These are phyloP conservation scores for Antitype chi DNA, from an alignment of 2,888 invertebrate species.

Conservation along the genomic window DNA sequence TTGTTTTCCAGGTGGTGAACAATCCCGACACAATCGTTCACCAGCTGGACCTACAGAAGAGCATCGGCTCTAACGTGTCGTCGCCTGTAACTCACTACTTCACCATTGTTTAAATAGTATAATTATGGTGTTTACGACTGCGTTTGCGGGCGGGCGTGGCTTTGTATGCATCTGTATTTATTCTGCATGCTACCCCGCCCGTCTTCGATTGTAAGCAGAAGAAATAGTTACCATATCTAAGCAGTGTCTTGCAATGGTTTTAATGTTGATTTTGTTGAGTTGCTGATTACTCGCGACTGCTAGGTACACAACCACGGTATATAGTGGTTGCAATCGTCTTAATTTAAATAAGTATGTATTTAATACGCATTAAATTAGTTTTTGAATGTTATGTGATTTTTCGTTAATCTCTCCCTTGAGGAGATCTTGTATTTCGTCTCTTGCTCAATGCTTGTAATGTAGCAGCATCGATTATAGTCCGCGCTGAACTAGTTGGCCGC, in stretches of 20 bases:
- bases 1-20: slow-evolving; percentile 69
- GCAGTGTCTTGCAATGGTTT: slow-evolving; percentile 13
- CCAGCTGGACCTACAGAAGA: slow-evolving; percentile 74
- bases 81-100: slow-evolving; percentile 81
- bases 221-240: slow-evolving; percentile 43
- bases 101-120: slow-evolving; percentile 74
- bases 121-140: slow-evolving; percentile 1
- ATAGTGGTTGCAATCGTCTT: neutral
- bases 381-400: slow-evolving; percentile 7
- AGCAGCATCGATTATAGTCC: neutral
- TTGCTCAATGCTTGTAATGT: slow-evolving; percentile 13
- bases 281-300: neutral
- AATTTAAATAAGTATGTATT: slow-evolving; percentile 22
- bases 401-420: neutral
- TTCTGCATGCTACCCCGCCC: neutral
- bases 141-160: neutral
- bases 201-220: neutral
- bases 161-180: neutral
- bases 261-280: neutral
- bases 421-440: slow-evolving; percentile 5
- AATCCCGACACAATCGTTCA: slow-evolving; percentile 73
- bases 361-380: neutral
- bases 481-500: no score
- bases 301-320: neutral
- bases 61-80: slow-evolving; percentile 67